These are phyloP conservation scores for Patella pellucida DNA, from an alignment of 2,888 invertebrate genomes.

Conservation along the genomic window DNA sequence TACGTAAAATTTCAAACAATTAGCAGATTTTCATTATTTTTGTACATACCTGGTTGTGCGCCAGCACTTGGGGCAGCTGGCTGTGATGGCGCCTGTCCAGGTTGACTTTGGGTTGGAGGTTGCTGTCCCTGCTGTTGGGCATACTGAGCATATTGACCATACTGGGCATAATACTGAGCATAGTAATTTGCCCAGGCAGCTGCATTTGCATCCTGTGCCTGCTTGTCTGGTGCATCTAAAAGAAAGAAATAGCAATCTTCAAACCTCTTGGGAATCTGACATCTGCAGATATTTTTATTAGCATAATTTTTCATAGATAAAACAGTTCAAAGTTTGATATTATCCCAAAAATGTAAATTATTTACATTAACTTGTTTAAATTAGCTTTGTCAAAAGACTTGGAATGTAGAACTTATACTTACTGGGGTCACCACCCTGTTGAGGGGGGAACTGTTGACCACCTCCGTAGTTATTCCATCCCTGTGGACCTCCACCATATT, in stretches of 20 bases:
- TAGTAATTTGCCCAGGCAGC: conserved; percentile 74
- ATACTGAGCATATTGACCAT: conserved; percentile 52
- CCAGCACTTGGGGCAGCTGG: conserved; percentile 16
- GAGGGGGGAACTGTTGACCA: conserved; percentile 32
- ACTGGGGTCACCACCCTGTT: conserved; percentile 37
- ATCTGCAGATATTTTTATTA: no score
- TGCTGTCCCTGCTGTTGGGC: conserved; percentile 45
- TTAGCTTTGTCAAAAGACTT: not conserved
- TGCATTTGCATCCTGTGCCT: conserved; percentile 69
- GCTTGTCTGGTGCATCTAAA: conserved; percentile 34
- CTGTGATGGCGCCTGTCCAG: conserved; percentile 45
- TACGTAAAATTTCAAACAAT: no score
- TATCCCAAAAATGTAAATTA: not conserved
- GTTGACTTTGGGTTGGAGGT: conserved; percentile 52
- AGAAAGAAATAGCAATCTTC: no score
- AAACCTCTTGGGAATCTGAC: no score
- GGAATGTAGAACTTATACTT: conserved; percentile 19
- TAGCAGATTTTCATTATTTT: not conserved
- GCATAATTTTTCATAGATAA: no score
- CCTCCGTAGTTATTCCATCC: conserved; percentile 62
- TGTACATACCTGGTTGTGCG: not conserved
- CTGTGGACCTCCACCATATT: conserved; percentile 56
- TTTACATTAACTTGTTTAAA: not conserved
- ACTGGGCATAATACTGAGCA: conserved; percentile 71
- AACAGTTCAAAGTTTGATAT: no score